Evolutionary conservation across 2,888 invertebrate species (phyloP), one percentile per base, ranked within the genome.

Genomic region (Orthosia cruda): DNA sequence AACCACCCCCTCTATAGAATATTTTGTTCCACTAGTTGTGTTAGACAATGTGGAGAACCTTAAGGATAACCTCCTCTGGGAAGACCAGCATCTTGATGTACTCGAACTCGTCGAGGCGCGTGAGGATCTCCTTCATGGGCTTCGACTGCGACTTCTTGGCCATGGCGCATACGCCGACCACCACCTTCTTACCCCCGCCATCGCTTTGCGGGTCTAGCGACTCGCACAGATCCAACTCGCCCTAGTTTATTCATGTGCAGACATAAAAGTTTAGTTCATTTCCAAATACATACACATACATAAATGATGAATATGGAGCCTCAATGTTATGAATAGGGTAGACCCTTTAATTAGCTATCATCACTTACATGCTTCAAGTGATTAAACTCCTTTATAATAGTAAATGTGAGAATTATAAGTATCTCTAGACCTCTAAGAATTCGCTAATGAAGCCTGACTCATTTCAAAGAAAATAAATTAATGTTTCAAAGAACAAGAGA

Each of bases 91-190:
- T 98, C 97, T 99, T 98, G 91, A 99, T 98, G 94, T 99, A 99
- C 94, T 99, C 99, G 94, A 99, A 99, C 95, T 99, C 99, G 90
- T 99, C 98, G 75, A 99, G 97, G 54, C 99, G 97, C 2, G 98
- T 99, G 74, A 99, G 97, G 89, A 99, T 99, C 96, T 99, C 99
- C 92, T 98, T 98, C 99, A 99, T 99, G 18, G 99, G 99, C 95
- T 99, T 99, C 84, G 99, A 99, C 93, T 99, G 99, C 54, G 99
- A 99, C 96, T 99, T 99, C 96, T 99, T 99, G 91, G 99, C 98
- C 99, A 99, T 99, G 87, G 99, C 99, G 97, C 99, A 99, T 77
- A 99, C 98, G 81, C 99, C 99, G 89, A 99, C 99, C 93, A 99
- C 97, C 89, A 99, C 99, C 92, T 99, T 99, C 94, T 99, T 99